Evolutionary conservation across 2,888 invertebrate species (phyloP).

Genomic region (Apomyelois bistriatella): DNA sequence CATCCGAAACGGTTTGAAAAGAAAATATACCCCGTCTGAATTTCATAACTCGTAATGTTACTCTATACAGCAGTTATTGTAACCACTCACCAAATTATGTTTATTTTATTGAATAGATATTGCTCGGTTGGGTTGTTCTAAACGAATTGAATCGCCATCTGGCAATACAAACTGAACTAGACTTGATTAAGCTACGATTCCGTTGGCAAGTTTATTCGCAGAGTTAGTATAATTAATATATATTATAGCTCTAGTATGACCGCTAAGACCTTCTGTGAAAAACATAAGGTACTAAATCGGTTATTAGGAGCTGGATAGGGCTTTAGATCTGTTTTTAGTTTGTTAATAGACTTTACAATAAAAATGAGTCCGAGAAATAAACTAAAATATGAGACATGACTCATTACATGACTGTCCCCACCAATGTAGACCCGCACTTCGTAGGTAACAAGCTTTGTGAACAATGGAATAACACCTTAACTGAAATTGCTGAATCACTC

Average conservation of each 20-base stretch:
- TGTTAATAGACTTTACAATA: no score
- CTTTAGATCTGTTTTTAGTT: no score
- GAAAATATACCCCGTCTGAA: slow-evolving; percentile 10
- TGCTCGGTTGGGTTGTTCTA: neutral
- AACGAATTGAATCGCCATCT: neutral
- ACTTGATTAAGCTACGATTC: neutral
- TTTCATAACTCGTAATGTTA: slow-evolving; percentile 1
- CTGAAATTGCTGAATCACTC: neutral
- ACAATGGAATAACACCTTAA: neutral
- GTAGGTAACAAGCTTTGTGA: no score
- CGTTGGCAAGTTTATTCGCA: neutral
- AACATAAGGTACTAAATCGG: no score
- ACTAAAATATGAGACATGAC: no score
- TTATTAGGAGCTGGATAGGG: no score
- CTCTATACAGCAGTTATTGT: neutral
- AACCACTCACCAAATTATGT: neutral
- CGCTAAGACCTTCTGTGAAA: no score
- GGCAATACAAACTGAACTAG: neutral
- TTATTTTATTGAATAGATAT: neutral
- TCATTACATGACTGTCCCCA: no score
- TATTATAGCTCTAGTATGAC: no score
- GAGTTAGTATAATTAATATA: no score
- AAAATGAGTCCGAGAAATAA: no score
- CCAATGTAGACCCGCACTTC: no score
- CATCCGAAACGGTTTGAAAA: neutral